Evolutionary conservation across 1,140 invertebrate species (phyloP).

Genomic region (Drosophila cardini): DNA sequence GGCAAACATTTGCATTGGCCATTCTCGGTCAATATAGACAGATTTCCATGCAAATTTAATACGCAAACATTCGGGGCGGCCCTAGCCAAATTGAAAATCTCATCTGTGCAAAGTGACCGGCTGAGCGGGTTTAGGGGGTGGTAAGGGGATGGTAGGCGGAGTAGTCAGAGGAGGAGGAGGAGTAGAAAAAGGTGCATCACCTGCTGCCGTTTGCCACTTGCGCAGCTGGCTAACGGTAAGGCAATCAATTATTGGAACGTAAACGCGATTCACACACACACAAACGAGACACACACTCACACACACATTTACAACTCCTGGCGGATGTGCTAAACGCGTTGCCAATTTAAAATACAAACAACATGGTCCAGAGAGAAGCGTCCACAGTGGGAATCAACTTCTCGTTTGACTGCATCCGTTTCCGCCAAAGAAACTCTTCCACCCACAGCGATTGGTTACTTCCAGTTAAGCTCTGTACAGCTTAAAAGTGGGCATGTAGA

Average conservation of each 20-base stretch:
- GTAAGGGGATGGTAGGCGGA: too few relatives aligned
- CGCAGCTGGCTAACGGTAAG: slow-evolving; percentile 69
- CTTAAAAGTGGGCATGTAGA: neutral
- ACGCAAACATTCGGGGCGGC: slow-evolving; percentile 80
- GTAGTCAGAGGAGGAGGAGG: neutral
- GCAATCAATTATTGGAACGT: slow-evolving; percentile 79
- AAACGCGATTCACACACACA: slow-evolving; percentile 35
- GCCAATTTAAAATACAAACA: slow-evolving; percentile 81
- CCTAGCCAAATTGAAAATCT: slow-evolving; percentile 84
- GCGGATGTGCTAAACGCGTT: slow-evolving; percentile 80
- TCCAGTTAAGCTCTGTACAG: neutral
- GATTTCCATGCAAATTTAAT: slow-evolving; percentile 85
- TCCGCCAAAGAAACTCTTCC: slow-evolving; percentile 44
- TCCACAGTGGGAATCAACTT: slow-evolving; percentile 49
- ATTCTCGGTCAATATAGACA: slow-evolving; percentile 84
- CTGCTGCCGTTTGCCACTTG: slow-evolving; percentile 54
- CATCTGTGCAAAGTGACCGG: slow-evolving; percentile 74
- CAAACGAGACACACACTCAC: neutral
- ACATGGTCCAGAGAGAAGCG: slow-evolving; percentile 57
- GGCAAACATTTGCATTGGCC: slow-evolving; percentile 82
- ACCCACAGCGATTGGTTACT: slow-evolving; percentile 3
- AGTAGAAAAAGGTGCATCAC: slow-evolving; percentile 28
- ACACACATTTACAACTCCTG: slow-evolving; percentile 27
- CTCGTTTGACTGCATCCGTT: slow-evolving; percentile 70
- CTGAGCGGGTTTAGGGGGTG: neutral